Conservation (phyloP, 1,140 invertebrate species). For the Sarcophaga bullata region DNA sequence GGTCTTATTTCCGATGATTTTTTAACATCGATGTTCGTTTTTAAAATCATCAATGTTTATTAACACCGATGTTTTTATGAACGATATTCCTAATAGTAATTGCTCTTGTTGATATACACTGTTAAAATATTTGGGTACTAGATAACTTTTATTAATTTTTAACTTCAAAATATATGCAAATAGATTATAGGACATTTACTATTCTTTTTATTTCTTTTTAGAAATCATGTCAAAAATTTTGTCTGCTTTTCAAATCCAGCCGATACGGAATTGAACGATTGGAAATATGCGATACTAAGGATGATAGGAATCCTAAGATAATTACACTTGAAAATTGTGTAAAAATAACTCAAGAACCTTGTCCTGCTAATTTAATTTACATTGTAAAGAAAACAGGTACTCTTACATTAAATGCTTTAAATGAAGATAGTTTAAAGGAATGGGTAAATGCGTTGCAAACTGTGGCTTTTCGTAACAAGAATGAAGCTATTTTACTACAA, state of each 20-base stretch:
- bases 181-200: not conserved
- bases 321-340: constrained; percentile 86
- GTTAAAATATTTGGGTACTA: too few species aligned
- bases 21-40: too few species aligned
- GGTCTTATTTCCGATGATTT: too few species aligned
- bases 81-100: too few species aligned
- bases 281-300: constrained; percentile 84
- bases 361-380: constrained; percentile 71
- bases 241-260: constrained; percentile 78
- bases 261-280: constrained; percentile 84
- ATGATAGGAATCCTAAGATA: constrained; percentile 76
- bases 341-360: constrained; percentile 78
- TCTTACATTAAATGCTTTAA: constrained; percentile 77
- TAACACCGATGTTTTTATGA: too few species aligned
- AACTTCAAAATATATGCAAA: too few species aligned
- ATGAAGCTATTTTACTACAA: constrained; percentile 47
- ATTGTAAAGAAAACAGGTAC: constrained; percentile 78
- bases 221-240: constrained; percentile 63
- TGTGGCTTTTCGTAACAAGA: constrained; percentile 81
- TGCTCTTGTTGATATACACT: too few species aligned
- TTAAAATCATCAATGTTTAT: too few species aligned
- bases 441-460: constrained; percentile 83
- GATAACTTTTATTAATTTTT: too few species aligned
- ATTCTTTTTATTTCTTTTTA: constrained; percentile 45
- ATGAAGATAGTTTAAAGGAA: constrained; percentile 77